Base-by-base conservation (phyloP, 2,113 vertebrate species). In the Podarcis raffonei region DNA sequence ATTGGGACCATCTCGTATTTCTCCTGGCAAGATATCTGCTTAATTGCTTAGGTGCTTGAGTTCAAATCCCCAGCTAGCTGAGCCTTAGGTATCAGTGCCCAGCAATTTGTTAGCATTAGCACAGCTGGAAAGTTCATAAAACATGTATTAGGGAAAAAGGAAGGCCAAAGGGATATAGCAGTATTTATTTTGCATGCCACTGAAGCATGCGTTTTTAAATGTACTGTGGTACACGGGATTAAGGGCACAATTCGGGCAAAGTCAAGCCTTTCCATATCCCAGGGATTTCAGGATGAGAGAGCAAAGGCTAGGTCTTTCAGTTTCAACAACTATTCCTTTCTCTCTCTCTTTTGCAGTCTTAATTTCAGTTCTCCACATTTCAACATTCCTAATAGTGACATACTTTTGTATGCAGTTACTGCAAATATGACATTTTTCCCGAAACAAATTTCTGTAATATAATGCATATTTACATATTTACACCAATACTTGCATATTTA, bases 1-100 rank as follows among this genome's bases (percentile, higher is more conserved):
- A 65, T 74, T 86, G 94, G 65, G 71, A 91, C 72, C 42, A 89
- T 92, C 91, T 91, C 71, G 84, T 4, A 42, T 89, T 81, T 94
- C 71, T 48, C 90, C 12, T 35, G 42, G 71, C 89, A 87, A 62
- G 65, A 30, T 37, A 86, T 59, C 90, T 84, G 22, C 87, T 86
- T 93, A 92, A 91, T 23, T 90, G 81, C 75, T 84, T 86, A 85
- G 79, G 78, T 53, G 87, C 87, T 77, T 18, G 74, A 92, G 84
- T 0, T 32, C 85, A 75, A 90, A 66, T 15, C n/a, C 2, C 4
- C 0, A 65, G 35, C 12, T 9, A 85, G 37, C 37, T 83, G 93
- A 94, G 66, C 0, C 8, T 92, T 87, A 89, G 89, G 82, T 94
- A 86, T 87, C 69, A 91, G 8, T 82, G 30, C 6, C 32, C 65